Evolutionary conservation across 2,888 invertebrate genomes (phyloP), one percentile per base, ranked within the genome.

Genomic region (Polydrusus cervinus): DNA sequence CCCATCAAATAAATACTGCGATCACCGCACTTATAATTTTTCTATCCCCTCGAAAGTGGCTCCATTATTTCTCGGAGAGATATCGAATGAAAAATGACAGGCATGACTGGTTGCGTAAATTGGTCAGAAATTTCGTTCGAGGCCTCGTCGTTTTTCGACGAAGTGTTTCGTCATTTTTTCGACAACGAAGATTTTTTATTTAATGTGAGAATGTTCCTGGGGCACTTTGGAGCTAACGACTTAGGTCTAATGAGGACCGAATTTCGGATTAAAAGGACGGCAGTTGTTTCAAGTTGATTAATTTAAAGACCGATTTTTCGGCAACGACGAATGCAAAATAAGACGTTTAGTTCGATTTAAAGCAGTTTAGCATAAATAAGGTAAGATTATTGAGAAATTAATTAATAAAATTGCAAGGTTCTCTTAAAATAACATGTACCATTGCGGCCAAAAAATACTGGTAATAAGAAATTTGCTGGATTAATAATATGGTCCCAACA

Each of bases 101-200:
- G 72, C 72, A 66, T 72, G 53, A 57, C 57, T 57, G 72, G 72
- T 67, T 67, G 71, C 71, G 71, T 71, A 71, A 71, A 71, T 71
- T 71, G 72, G 57, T 53, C 72, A 49, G 72, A 72, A 57, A 67
- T 72, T 67, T 67, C 47, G 60, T 30, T 30, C 34, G 66, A 65
- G 67, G 57, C 60, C 3, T 1, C 16, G 16, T 40, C 18, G 47
- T 66, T 60, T 71, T 45, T 51, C n/a, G 34, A 13, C 38, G 20
- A 60, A 64, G 43, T 71, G 62, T 71, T 71, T 71, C 62, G 53
- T 61, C 70, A 53, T 53, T 62, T 71, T 49, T 30, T 47, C 40
- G 64, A 51, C 38, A 51, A 66, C 20, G 70, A 18, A 38, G 40
- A 62, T 61, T 71, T 71, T 65, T 65, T 71, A 64, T 65, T 65